Conservation (phyloP, 1,140 invertebrate genomes). For the Trachymyrmex cornetzi region DNA sequence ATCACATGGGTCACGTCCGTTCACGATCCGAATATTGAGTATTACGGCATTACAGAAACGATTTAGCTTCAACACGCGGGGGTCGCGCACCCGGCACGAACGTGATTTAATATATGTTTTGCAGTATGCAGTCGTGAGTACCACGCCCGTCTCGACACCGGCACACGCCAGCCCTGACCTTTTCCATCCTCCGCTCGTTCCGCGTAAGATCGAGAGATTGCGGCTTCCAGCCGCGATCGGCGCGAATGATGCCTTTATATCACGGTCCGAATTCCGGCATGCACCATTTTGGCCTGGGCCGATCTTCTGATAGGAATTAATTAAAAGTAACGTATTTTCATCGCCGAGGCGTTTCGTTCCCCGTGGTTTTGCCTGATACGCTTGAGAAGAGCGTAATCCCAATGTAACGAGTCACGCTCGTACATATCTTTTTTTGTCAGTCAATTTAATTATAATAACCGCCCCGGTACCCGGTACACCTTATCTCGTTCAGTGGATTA, state of each 20-base stretch:
- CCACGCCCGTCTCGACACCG: constrained; percentile 72
- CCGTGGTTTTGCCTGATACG: constrained; percentile 21
- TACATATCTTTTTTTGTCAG: constrained; percentile 18
- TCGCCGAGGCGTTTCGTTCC: constrained; percentile 13
- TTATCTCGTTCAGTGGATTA: neutral
- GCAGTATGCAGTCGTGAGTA: constrained; percentile 60
- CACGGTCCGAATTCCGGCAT: constrained; percentile 4
- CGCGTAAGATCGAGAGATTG: constrained; percentile 63
- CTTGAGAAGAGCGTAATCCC: constrained; percentile 4
- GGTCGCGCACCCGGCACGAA: constrained; percentile 69
- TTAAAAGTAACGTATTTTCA: constrained; percentile 58
- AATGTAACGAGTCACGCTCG: constrained; percentile 40
- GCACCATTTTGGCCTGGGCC: constrained; percentile 23
- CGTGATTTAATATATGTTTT: constrained; percentile 73
- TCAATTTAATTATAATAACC: constrained; percentile 57
- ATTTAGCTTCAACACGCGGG: constrained; percentile 61
- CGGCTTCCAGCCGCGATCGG: constrained; percentile 53
- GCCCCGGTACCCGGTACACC: neutral
- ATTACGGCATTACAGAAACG: constrained; percentile 33
- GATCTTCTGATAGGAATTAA: constrained; percentile 43
- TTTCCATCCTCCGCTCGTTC: constrained; percentile 59
- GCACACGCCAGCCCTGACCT: constrained; percentile 78
- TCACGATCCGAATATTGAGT: constrained; percentile 29
- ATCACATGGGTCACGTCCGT: constrained; percentile 25
- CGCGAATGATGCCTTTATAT: constrained; percentile 55